Base-by-base conservation (phyloP, 2,888 invertebrate species). In the Ecdyonurus torrentis region DNA sequence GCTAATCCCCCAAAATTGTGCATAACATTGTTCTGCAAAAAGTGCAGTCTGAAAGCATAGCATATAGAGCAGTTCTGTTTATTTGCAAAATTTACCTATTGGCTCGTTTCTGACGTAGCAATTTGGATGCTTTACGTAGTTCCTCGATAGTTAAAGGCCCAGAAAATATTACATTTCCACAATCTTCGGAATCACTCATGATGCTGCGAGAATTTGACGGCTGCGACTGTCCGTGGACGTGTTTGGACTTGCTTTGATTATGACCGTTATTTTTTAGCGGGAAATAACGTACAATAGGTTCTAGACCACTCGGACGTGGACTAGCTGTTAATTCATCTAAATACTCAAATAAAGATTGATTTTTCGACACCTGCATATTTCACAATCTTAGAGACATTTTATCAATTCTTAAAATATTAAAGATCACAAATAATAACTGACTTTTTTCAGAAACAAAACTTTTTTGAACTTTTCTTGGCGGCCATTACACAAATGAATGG, bases 201-300 rank as follows among this genome's bases (percentile, higher is more conserved):
- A 10, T 55, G 55, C 7, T 20, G 7, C 7, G 55, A 37, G 37
- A 37, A 37, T 10, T 10, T 15, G 37, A 15, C 37, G 37, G 5
- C 37, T 37, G 37, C 15, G 37, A 37, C 37, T 37, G 37, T 10
- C 5, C 37, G 7, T 37, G 7, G 15, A 37, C 37, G 37, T 37
- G 37, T 37, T 15, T 5, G 37, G 37, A 37, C 22, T 55, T 55
- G 55, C 20, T 20, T 7, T 55, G 19, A 22, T n/a, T 22, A 7
- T 20, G 55, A 20, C 55, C 55, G 55, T 55, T 55, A 22, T 20
- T 55, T 22, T 55, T 55, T 5, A 55, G 22, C 55, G 55, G 55
- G 55, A 55, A 55, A 22, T 55, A 55, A 55, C 55, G 55, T 7
- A 55, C 55, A 55, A 55, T 55, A 22, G 55, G 55, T 5, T 55